These are phyloP conservation scores for Tonatia bakeri DNA, from an alignment of 2,113 vertebrate genomes.

Conservation along the genomic window DNA sequence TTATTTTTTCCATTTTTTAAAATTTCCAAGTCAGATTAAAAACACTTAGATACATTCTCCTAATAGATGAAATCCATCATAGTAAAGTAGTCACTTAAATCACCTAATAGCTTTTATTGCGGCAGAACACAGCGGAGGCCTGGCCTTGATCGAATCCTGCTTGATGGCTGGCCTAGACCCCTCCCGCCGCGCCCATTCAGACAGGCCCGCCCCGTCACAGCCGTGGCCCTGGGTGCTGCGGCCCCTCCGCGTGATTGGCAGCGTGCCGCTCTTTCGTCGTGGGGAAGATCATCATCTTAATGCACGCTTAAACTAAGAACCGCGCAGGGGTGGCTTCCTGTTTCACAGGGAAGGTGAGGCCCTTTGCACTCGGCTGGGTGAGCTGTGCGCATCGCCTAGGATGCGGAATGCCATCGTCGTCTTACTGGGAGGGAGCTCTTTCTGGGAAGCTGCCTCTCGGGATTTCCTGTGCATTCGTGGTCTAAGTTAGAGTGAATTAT, in stretches of 20 bases:
- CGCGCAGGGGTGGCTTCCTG: slow-evolving; percentile 86
- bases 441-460: not conserved
- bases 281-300: slow-evolving; percentile 88
- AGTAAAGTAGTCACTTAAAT: slow-evolving; percentile 74
- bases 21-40: slow-evolving; percentile 58
- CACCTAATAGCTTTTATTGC: slow-evolving; percentile 63
- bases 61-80: slow-evolving; percentile 69
- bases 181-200: slow-evolving; percentile 86
- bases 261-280: slow-evolving; percentile 86
- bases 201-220: slow-evolving; percentile 86
- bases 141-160: slow-evolving; percentile 81
- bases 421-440: not conserved
- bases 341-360: slow-evolving; percentile 79
- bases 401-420: slow-evolving; percentile 40
- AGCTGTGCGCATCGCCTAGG: slow-evolving; percentile 41
- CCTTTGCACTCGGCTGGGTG: slow-evolving; percentile 69
- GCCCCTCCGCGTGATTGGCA: slow-evolving; percentile 89
- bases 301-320: slow-evolving; percentile 90
- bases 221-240: slow-evolving; percentile 81
- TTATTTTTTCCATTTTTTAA: slow-evolving; percentile 35
- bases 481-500: not conserved
- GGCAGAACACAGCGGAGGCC: slow-evolving; percentile 77
- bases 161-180: slow-evolving; percentile 84
- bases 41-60: slow-evolving; percentile 67
- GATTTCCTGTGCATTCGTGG: not conserved